Conservation (phyloP, 2,113 vertebrate genomes). For the Litocranius walleri region DNA sequence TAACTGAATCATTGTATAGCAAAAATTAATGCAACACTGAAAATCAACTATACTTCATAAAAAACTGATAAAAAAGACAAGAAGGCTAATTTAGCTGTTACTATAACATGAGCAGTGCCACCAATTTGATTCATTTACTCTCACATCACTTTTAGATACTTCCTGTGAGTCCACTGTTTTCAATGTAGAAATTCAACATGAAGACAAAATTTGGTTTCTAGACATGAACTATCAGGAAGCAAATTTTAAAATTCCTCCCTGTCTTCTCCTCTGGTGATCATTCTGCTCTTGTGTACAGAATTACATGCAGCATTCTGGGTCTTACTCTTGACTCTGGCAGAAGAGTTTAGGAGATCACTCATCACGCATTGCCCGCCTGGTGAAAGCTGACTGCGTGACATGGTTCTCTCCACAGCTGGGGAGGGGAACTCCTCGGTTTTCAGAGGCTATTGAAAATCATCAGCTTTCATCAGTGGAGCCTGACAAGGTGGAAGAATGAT, state of each 20-base stretch:
- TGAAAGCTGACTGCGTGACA: conserved; percentile 58
- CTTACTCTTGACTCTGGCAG: conserved; percentile 34
- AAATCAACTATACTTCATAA: background rate
- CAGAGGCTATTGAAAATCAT: conserved; percentile 74
- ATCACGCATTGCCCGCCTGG: conserved; percentile 60
- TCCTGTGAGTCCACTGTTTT: conserved; percentile 32
- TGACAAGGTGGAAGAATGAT: conserved; percentile 80
- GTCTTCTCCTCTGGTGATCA: background rate
- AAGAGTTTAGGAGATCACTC: conserved; percentile 33
- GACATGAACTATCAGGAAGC: conserved; percentile 44
- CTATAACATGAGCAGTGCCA: background rate
- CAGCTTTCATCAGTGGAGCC: conserved; percentile 79
- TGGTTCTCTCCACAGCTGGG: conserved; percentile 65
- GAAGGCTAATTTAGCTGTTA: conserved; percentile 51
- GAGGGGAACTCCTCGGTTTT: conserved; percentile 69
- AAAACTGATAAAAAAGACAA: background rate
- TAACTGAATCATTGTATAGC: background rate
- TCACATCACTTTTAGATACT: conserved; percentile 60
- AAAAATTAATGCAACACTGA: background rate
- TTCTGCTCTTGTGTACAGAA: conserved; percentile 20
- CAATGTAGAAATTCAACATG: conserved; percentile 48
- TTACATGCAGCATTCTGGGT: background rate
- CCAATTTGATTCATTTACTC: conserved; percentile 62
- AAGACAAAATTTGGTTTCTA: conserved; percentile 43
- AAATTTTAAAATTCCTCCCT: conserved; percentile 30